phyloP scores from a whole-genome alignment of 2,797 vertebrate genomes.

The Pseudochirops cupreus region DNA sequence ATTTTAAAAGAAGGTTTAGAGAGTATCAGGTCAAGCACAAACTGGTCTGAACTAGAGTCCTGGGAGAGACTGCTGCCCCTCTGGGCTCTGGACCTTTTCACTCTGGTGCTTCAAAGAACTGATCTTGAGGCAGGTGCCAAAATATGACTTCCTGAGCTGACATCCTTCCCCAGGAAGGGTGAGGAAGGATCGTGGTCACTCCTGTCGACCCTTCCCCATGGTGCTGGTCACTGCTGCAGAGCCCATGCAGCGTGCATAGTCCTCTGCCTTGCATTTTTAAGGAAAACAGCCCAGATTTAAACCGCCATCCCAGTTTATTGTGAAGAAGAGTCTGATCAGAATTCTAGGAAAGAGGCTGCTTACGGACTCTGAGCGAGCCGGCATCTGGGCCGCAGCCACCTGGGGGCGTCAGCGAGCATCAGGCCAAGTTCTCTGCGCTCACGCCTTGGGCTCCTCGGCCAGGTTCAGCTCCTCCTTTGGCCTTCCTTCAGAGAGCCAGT shows the following conservation, averaged over 20 bases:
- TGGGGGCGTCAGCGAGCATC: background rate
- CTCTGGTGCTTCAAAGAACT: background rate
- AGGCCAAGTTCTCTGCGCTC: background rate
- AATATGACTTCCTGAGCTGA: fast-evolving
- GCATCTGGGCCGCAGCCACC: background rate
- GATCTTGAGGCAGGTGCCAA: background rate
- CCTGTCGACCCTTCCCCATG: background rate
- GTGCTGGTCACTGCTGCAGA: background rate
- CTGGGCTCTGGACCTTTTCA: background rate
- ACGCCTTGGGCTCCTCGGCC: background rate
- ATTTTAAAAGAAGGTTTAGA: background rate
- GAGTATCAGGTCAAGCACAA: background rate
- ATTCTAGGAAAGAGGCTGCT: background rate
- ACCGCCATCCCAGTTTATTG: background rate
- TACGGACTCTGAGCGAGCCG: background rate
- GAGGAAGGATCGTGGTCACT: background rate
- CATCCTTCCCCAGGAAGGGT: background rate
- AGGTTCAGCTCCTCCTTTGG: background rate
- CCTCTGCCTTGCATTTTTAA: background rate
- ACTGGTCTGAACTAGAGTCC: background rate
- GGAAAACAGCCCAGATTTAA: background rate
- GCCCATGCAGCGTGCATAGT: fast-evolving
- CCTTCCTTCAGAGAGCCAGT: background rate
- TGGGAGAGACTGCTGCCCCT: background rate
- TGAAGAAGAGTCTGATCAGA: background rate